Evolutionary conservation across 1,140 invertebrate species (phyloP).

Genomic region (Hycleus cichorii): DNA sequence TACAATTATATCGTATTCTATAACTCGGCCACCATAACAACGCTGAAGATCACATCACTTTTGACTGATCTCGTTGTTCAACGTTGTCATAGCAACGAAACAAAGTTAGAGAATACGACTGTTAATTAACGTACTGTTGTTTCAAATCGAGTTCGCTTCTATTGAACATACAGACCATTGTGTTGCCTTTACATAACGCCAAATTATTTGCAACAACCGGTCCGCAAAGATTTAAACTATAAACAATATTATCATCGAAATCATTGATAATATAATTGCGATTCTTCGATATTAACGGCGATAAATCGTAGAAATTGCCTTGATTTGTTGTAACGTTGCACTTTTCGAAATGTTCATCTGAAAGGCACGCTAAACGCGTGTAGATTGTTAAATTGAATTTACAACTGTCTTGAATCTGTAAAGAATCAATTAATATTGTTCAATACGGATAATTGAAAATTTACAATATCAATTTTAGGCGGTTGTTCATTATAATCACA

Average conservation of each 20-base stretch:
- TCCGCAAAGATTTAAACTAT: constrained; percentile 2
- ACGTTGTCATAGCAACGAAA: background rate
- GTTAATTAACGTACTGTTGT: background rate
- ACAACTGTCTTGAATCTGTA: constrained; percentile 2
- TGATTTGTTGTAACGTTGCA: background rate
- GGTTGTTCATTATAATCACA: constrained; percentile 1
- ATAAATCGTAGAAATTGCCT: constrained; percentile 1
- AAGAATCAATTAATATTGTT: background rate
- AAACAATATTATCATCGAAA: background rate
- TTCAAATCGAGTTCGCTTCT: background rate
- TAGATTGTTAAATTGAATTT: constrained; percentile 4
- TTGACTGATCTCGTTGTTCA: background rate
- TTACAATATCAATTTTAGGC: background rate
- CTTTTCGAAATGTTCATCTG: background rate
- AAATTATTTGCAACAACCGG: background rate
- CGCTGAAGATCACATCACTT: too few relatives aligned
- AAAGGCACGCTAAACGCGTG: background rate
- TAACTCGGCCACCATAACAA: too few relatives aligned
- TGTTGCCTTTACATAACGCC: constrained; percentile 1
- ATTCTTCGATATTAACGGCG: background rate
- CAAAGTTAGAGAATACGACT: background rate
- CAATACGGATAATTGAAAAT: background rate
- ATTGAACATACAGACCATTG: constrained; percentile 1
- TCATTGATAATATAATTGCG: constrained; percentile 2
- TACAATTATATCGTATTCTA: too few relatives aligned